These are phyloP conservation scores for Cheilinus undulatus DNA, from an alignment of 2,113 vertebrate species.

Conservation along the genomic window DNA sequence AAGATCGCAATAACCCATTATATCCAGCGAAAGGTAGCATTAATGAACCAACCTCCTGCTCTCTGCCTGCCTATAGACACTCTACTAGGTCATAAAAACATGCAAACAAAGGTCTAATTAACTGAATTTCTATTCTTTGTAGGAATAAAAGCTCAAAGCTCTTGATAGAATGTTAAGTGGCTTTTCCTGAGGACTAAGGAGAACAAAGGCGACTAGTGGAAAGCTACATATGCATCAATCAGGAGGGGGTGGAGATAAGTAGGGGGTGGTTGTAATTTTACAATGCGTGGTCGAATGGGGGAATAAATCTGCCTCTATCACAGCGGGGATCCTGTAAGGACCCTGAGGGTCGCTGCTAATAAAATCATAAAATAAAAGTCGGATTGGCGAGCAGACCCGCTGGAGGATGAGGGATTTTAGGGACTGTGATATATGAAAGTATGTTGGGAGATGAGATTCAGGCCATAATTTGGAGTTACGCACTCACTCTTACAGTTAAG, in stretches of 20 bases:
- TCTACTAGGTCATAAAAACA: constrained; percentile 12
- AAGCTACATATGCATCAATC: constrained; percentile 34
- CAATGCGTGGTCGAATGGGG: constrained; percentile 3
- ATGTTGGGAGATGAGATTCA: constrained; percentile 9
- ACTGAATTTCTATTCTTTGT: not conserved
- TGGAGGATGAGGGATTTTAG: constrained; percentile 5
- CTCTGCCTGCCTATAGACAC: not conserved
- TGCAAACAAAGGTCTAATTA: constrained; percentile 17
- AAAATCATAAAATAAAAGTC: constrained; percentile 7
- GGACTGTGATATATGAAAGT: constrained; percentile 6
- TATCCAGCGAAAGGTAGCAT: constrained; percentile 32
- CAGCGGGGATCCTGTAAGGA: constrained; percentile 28
- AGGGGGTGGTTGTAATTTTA: constrained; percentile 27
- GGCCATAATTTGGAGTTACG: constrained; percentile 29
- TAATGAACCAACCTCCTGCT: not conserved
- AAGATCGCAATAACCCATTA: constrained; percentile 58
- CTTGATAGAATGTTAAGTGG: constrained; percentile 29
- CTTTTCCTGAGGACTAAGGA: constrained; percentile 46
- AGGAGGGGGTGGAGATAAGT: constrained; percentile 35
- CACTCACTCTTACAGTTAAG: constrained; percentile 23
- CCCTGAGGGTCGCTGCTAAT: not conserved
- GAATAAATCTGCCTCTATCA: constrained; percentile 42
- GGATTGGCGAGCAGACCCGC: not conserved
- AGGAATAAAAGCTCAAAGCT: constrained; percentile 24
- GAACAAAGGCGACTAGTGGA: constrained; percentile 64